Conservation (phyloP, 2,888 invertebrate species). For the Oligia strigilis region DNA sequence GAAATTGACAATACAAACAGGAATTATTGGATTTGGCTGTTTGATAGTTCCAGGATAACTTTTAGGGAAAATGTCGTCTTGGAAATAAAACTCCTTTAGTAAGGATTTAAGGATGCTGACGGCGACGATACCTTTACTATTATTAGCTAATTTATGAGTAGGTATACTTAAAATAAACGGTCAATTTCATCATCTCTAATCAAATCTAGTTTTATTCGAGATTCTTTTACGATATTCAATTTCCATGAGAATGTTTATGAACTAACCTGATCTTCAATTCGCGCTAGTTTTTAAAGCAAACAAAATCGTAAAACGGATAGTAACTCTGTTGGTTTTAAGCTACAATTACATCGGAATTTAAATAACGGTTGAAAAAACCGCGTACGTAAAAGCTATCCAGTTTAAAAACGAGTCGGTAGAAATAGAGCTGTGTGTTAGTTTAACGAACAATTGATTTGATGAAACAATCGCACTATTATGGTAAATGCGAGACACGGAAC, state of each 20-base stretch:
- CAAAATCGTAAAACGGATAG: constrained; percentile 27
- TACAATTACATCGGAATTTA: constrained; percentile 57
- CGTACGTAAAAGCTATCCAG: constrained; percentile 42
- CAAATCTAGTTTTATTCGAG: constrained; percentile 27
- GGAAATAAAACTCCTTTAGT: not conserved
- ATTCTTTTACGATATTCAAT: constrained; percentile 9
- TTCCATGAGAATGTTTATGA: constrained; percentile 8
- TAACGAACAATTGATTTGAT: constrained; percentile 76
- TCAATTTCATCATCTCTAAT: constrained; percentile 9
- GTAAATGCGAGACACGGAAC: constrained; percentile 72
- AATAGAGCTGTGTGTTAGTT: constrained; percentile 60
- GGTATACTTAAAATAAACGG: not conserved
- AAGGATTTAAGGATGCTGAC: constrained; percentile 11
- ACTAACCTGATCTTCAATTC: constrained; percentile 24
- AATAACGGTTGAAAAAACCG: constrained; percentile 38
- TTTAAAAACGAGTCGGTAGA: constrained; percentile 51
- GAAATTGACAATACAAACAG: not conserved
- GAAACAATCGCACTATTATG: constrained; percentile 79
- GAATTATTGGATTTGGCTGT: not conserved
- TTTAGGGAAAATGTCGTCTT: not conserved
- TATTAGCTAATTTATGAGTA: not conserved
- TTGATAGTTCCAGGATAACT: not conserved
- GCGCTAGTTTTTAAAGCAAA: constrained; percentile 45
- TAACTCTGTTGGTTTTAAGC: constrained; percentile 13
- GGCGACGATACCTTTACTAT: constrained; percentile 7